Conservation (phyloP, 2,888 invertebrate genomes). For the Micropterix aruncella region DNA sequence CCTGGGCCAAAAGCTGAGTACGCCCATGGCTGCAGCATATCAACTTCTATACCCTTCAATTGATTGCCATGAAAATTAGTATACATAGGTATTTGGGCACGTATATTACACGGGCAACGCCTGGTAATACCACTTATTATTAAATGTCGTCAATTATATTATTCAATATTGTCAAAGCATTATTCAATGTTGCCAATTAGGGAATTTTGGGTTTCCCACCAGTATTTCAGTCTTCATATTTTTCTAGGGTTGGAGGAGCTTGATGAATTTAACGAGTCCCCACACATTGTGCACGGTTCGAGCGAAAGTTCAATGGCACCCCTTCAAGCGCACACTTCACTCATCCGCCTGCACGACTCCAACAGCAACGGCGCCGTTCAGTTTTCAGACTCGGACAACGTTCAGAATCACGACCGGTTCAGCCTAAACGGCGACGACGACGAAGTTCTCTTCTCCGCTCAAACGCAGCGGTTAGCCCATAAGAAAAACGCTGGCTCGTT, state of each 20-base stretch:
- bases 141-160: no score
- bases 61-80: no score
- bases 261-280: slow-evolving; percentile 85
- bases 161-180: no score
- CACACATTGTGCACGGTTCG: slow-evolving; percentile 51
- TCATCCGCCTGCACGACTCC: background rate
- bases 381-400: slow-evolving; percentile 1
- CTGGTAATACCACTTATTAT: no score
- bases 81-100: no score
- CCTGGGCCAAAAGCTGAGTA: no score
- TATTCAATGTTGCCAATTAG: no score
- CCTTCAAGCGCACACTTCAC: background rate
- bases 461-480: background rate
- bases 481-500: background rate
- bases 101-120: no score
- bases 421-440: slow-evolving; percentile 32
- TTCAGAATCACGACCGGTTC: slow-evolving; percentile 10
- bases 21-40: no score
- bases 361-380: slow-evolving; percentile 3
- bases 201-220: no score
- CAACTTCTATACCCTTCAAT: no score
- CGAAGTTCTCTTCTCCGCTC: slow-evolving; percentile 28
- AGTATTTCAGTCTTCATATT: no score
- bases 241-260: slow-evolving; percentile 74
- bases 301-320: background rate